phyloP scores from a whole-genome alignment of 2,888 invertebrate species.

The Chymomyza fuscimana region DNA sequence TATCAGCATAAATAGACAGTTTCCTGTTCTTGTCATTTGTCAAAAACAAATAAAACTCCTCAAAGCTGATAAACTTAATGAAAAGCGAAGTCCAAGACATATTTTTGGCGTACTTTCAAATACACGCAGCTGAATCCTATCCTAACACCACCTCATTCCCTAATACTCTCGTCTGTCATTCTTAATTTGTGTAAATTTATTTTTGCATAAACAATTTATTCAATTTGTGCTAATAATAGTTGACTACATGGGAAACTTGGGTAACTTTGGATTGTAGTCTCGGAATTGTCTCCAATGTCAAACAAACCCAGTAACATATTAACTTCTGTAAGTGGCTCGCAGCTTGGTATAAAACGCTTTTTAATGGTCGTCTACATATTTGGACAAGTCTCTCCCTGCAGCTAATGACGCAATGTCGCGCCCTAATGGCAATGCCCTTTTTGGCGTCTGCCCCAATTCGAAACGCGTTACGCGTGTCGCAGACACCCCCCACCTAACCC shows the following conservation, averaged over 20 bases:
- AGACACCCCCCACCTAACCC: constrained; percentile 29
- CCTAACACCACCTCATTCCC: background rate
- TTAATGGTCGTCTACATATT: constrained; percentile 30
- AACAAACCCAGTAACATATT: background rate
- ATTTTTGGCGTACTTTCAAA: constrained; percentile 6
- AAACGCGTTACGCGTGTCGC: constrained; percentile 57
- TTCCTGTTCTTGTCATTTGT: constrained; percentile 30
- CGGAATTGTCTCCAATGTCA: background rate
- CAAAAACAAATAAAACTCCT: constrained; percentile 3
- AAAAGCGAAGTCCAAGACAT: background rate
- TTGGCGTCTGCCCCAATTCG: constrained; percentile 36
- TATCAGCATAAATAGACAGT: constrained; percentile 12
- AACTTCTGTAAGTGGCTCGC: background rate
- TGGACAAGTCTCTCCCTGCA: constrained; percentile 28
- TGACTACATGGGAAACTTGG: constrained; percentile 8
- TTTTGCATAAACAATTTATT: constrained; percentile 64
- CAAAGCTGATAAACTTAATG: background rate
- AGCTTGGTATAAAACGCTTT: background rate
- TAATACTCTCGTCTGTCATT: constrained; percentile 39
- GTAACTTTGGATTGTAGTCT: constrained; percentile 1
- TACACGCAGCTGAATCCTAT: background rate
- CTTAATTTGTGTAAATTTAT: constrained; percentile 52
- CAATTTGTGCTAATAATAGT: constrained; percentile 59
- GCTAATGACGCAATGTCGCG: constrained; percentile 49
- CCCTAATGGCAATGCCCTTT: constrained; percentile 52